Conservation (phyloP, 2,888 invertebrate species). For the Aphrophora alni region DNA sequence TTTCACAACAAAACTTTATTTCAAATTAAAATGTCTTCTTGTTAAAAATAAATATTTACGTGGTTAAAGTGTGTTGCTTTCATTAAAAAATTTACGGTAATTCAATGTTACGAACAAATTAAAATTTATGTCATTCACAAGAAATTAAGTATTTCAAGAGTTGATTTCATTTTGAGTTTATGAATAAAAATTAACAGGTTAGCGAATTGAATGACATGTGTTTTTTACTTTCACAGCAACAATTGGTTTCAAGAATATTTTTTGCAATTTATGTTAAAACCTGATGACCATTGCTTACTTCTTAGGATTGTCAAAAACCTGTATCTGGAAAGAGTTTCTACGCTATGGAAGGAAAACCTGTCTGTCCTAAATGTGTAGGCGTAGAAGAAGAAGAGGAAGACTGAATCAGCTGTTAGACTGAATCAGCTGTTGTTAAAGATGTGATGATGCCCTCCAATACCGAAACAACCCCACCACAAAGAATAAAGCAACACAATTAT, state of each 20-base stretch:
- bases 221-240: too few relatives aligned
- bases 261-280: not conserved
- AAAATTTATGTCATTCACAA: too few relatives aligned
- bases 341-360: slow-evolving; percentile 96
- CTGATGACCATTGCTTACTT: not conserved
- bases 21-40: too few relatives aligned
- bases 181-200: too few relatives aligned
- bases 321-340: slow-evolving; percentile 96
- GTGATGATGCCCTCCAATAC: slow-evolving; percentile 30
- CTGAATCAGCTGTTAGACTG: slow-evolving; percentile 42
- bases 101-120: too few relatives aligned
- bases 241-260: not conserved
- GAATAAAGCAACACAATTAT: not conserved
- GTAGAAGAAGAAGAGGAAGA: slow-evolving; percentile 81
- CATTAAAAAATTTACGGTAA: too few relatives aligned
- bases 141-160: too few relatives aligned
- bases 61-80: too few relatives aligned
- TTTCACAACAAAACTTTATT: too few relatives aligned
- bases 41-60: too few relatives aligned
- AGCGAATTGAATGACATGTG: too few relatives aligned
- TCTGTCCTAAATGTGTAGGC: slow-evolving; percentile 92
- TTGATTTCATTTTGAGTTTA: too few relatives aligned
- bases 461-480: slow-evolving; percentile 4
- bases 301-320: slow-evolving; percentile 89
- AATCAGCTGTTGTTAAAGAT: slow-evolving; percentile 26